Conservation (phyloP, 2,888 invertebrate species). For the Troilus luridus region DNA sequence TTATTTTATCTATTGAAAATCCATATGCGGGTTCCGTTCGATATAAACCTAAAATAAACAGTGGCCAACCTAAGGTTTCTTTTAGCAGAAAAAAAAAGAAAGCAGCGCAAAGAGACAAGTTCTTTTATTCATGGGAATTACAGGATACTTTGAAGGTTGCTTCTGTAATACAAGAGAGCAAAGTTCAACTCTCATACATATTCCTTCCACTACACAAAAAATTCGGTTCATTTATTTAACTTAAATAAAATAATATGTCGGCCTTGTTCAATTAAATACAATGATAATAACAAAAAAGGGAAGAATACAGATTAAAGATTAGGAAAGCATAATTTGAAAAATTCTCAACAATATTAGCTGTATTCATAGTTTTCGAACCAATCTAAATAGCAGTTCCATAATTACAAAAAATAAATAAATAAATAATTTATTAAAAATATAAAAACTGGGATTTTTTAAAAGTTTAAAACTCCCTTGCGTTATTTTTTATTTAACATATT, state of each 20-base stretch:
- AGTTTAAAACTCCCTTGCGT: no score
- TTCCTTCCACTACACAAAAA: background rate
- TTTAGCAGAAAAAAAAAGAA: background rate
- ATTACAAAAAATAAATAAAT: no score
- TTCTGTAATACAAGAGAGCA: background rate
- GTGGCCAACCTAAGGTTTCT: background rate
- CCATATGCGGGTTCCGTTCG: background rate
- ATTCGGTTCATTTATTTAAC: background rate
- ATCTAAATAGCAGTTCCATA: no score
- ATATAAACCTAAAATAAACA: background rate
- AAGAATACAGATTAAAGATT: no score
- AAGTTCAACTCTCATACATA: background rate
- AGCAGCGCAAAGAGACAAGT: background rate
- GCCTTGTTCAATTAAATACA: background rate
- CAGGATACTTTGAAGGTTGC: background rate
- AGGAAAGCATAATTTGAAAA: no score
- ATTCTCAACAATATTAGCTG: no score
- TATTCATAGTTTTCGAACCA: no score
- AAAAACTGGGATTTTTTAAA: no score
- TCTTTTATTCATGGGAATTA: slow-evolving; percentile 35
- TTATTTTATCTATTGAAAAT: background rate
- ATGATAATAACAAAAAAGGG: no score
- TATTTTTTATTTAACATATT: no score
- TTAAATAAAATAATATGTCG: background rate
- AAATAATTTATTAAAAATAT: no score